Conservation (phyloP, 2,113 vertebrate species). For the Peromyscus leucopus region DNA sequence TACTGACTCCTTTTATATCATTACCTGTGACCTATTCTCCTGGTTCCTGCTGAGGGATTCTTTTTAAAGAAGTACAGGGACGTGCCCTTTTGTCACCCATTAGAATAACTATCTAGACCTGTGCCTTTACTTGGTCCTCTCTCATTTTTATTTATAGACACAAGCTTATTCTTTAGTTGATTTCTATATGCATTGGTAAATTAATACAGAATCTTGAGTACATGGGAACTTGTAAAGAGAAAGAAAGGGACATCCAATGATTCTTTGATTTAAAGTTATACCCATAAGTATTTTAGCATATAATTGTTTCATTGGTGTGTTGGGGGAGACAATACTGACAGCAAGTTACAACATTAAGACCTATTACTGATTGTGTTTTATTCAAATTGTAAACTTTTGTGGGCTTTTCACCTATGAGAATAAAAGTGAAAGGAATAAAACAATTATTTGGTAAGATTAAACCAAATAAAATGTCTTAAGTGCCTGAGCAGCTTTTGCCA, state of each 20-base stretch:
- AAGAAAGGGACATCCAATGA: neutral
- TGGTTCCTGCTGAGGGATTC: neutral
- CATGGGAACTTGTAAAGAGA: neutral
- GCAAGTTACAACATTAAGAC: neutral
- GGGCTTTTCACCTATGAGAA: neutral
- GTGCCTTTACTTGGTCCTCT: neutral
- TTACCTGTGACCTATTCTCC: neutral
- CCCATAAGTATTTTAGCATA: neutral
- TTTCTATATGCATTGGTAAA: neutral
- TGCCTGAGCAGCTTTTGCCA: neutral
- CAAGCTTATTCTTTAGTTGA: neutral
- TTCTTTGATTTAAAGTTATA: neutral
- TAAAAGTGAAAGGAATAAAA: neutral
- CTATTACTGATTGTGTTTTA: neutral
- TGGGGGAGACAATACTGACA: neutral
- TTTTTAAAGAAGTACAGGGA: neutral
- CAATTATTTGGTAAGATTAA: neutral
- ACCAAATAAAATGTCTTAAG: neutral
- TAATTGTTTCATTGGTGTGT: neutral
- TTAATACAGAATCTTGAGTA: neutral
- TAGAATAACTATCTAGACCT: neutral
- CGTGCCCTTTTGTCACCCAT: neutral
- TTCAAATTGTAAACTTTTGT: neutral
- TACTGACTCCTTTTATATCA: neutral
- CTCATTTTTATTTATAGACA: neutral